These are phyloP conservation scores for Oreochromis grahami DNA, from an alignment of 2,797 vertebrate genomes.

Conservation along the genomic window DNA sequence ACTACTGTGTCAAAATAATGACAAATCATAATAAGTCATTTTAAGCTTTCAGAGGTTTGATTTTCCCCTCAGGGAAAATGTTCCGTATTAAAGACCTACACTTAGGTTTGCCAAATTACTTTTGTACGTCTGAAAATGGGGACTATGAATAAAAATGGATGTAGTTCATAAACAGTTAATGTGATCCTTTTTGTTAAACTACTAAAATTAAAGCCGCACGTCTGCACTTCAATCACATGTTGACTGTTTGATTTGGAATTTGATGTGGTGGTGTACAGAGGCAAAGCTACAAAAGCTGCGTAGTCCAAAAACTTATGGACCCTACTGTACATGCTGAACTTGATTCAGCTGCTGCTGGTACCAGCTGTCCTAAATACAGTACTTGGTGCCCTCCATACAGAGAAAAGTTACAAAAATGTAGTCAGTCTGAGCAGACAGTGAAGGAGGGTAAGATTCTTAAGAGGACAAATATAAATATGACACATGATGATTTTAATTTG, in stretches of 20 bases:
- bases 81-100: not conserved
- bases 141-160: not conserved
- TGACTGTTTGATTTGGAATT: not conserved
- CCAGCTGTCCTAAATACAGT: not conserved
- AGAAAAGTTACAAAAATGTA: not conserved
- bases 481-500: not conserved
- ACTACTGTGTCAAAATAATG: not conserved
- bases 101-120: not conserved
- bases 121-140: not conserved
- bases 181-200: not conserved
- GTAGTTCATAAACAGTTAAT: not conserved
- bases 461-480: not conserved
- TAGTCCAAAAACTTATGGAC: not conserved
- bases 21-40: not conserved
- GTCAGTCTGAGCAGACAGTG: not conserved
- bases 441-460: not conserved
- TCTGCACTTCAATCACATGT: not conserved
- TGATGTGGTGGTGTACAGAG: not conserved
- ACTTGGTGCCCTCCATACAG: not conserved
- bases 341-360: not conserved
- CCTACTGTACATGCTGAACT: not conserved
- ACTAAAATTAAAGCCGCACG: not conserved
- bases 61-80: not conserved
- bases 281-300: accelerated
- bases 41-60: not conserved